A percentile compares a stretch with the other conserved stretches of the same genome.
Evolutionary conservation across 2,797 vertebrate genomes (phyloP).

Genomic region (Melopsittacus undulatus): DNA sequence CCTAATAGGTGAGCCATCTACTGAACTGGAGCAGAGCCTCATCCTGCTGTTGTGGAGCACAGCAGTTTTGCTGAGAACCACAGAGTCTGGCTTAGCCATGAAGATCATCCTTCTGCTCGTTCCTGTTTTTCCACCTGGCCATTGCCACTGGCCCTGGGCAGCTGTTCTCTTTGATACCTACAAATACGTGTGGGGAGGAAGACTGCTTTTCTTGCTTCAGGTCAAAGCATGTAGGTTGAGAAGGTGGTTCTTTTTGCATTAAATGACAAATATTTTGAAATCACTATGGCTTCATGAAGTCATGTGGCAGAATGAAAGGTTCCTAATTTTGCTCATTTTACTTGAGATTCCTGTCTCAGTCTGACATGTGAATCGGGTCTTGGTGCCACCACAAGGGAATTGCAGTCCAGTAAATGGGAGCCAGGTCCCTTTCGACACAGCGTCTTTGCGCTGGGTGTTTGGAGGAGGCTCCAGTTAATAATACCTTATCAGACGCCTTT

Average conservation of each 20-base stretch:
- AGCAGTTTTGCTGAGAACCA: neutral
- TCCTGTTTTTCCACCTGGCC: neutral
- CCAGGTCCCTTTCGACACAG: conserved; percentile 48
- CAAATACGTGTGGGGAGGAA: neutral
- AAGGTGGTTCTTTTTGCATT: neutral
- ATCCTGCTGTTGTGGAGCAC: neutral
- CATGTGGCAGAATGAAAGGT: neutral
- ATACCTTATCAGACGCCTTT: conserved; percentile 80
- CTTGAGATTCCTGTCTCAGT: neutral
- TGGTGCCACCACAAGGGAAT: conserved; percentile 22
- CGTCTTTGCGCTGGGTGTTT: conserved; percentile 51
- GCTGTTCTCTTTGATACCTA: neutral
- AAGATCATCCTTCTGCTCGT: neutral
- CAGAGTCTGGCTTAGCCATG: neutral
- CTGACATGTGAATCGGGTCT: neutral
- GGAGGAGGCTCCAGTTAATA: conserved; percentile 79
- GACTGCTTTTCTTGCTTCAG: neutral
- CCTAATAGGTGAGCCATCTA: neutral
- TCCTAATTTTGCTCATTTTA: neutral
- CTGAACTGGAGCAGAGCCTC: neutral
- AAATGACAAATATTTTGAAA: neutral
- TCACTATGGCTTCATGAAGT: neutral
- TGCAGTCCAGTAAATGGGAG: conserved; percentile 40
- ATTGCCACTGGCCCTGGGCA: neutral
- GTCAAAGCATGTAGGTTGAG: fast-evolving